These are phyloP conservation scores for Pantala flavescens DNA, from an alignment of 1,140 invertebrate species.

Conservation along the genomic window DNA sequence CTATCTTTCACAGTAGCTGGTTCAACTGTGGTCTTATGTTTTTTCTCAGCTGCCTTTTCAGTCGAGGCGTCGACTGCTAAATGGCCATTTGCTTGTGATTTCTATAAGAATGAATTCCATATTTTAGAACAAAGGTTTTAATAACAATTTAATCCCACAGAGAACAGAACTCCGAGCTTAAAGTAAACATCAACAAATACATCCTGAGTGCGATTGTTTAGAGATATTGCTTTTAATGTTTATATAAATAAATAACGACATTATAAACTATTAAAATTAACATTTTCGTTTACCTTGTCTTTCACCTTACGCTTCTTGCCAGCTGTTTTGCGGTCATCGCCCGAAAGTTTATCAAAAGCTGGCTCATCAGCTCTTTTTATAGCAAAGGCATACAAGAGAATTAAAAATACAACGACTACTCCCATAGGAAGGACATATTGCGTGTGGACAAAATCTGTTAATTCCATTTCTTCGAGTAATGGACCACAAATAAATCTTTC, in stretches of 20 bases:
- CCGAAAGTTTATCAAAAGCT: slow-evolving; percentile 6
- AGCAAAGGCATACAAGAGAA: background rate
- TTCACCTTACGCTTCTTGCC: background rate
- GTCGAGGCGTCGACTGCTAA: background rate
- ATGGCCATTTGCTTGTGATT: background rate
- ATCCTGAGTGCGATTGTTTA: too few relatives aligned
- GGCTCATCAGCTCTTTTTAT: background rate
- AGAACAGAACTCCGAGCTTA: too few relatives aligned
- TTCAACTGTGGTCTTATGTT: background rate
- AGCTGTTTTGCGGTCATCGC: slow-evolving; percentile 3
- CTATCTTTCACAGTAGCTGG: background rate
- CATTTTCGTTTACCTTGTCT: background rate
- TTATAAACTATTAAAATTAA: too few relatives aligned
- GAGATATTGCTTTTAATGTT: too few relatives aligned
- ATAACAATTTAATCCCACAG: too few relatives aligned
- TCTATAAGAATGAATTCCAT: background rate
- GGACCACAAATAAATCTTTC: too few relatives aligned
- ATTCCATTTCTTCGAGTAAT: background rate
- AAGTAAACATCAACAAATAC: too few relatives aligned
- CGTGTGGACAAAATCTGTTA: background rate
- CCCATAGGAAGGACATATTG: background rate
- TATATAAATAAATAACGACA: too few relatives aligned
- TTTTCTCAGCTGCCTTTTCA: background rate
- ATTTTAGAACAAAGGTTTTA: too few relatives aligned
- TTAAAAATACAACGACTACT: background rate